phyloP scores from a whole-genome alignment of 2,113 vertebrate species.

The Oxyura jamaicensis region DNA sequence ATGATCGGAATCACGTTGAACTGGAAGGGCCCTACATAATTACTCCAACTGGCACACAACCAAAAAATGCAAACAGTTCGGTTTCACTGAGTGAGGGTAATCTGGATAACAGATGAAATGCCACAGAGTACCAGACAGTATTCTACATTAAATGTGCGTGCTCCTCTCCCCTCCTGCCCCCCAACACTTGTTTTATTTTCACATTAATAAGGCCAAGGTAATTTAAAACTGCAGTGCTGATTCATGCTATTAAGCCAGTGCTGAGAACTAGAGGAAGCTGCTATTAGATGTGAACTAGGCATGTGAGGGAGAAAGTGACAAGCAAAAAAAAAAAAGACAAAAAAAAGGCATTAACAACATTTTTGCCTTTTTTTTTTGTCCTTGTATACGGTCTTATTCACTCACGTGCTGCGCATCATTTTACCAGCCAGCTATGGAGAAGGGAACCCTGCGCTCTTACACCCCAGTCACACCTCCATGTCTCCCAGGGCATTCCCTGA shows the following conservation, averaged over 20 bases:
- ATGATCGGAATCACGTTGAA: background rate
- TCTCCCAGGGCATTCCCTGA: background rate
- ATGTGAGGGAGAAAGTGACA: rapidly evolving
- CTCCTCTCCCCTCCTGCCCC: background rate
- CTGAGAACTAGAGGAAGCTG: background rate
- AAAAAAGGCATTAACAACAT: background rate
- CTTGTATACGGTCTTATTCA: background rate
- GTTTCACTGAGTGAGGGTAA: background rate
- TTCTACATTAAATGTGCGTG: background rate
- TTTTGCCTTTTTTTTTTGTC: background rate
- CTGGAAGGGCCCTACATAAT: background rate
- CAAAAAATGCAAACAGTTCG: background rate
- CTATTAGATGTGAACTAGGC: background rate
- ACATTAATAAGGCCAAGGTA: background rate
- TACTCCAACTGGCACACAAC: background rate
- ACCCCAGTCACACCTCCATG: background rate
- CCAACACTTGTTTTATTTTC: background rate
- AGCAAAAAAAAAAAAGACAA: background rate
- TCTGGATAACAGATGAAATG: background rate
- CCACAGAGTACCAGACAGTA: background rate
- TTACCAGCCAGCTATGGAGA: background rate
- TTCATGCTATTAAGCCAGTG: background rate
- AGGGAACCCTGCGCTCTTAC: background rate
- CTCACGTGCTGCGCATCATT: background rate
- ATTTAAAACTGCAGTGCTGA: background rate